Percentiles rank a stretch among this genome's conserved stretches.
phyloP scores from a whole-genome alignment of 2,113 vertebrate genomes.

The Dromaius novaehollandiae region DNA sequence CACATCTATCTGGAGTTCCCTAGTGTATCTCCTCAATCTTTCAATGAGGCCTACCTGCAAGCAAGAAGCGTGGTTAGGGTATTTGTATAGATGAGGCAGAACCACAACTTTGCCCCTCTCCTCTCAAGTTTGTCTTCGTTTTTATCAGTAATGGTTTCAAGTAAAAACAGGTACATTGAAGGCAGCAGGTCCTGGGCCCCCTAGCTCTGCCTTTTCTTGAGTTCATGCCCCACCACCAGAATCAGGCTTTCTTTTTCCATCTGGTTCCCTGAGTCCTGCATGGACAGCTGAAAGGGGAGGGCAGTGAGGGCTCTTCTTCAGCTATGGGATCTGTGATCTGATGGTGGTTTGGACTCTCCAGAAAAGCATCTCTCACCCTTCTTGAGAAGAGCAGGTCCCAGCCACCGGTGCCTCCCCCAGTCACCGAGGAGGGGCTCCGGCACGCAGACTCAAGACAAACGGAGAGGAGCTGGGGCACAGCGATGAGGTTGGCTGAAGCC shows the following conservation, averaged over 20 bases:
- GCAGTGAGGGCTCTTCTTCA: not conserved
- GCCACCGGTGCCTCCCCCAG: not conserved
- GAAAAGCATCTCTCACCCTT: not conserved
- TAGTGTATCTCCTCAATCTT: fast-evolving
- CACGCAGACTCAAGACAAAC: not conserved
- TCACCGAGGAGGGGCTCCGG: not conserved
- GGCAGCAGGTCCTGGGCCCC: not conserved
- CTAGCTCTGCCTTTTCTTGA: not conserved
- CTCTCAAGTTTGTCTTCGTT: not conserved
- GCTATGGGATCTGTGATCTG: not conserved
- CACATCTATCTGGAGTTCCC: not conserved
- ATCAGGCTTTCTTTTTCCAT: not conserved
- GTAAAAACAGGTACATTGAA: not conserved
- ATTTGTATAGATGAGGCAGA: not conserved
- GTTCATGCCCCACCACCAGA: not conserved
- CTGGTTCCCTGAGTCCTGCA: not conserved
- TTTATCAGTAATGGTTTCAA: not conserved
- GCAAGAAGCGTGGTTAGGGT: not conserved
- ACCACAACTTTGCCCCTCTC: not conserved
- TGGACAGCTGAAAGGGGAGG: not conserved
- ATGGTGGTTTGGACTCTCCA: not conserved
- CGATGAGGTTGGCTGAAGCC: not conserved
- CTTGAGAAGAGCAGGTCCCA: not conserved
- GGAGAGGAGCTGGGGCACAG: not conserved
- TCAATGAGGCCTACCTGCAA: not conserved